phyloP scores from a whole-genome alignment of 2,797 vertebrate genomes.

The Chaetodon trifasciatus region DNA sequence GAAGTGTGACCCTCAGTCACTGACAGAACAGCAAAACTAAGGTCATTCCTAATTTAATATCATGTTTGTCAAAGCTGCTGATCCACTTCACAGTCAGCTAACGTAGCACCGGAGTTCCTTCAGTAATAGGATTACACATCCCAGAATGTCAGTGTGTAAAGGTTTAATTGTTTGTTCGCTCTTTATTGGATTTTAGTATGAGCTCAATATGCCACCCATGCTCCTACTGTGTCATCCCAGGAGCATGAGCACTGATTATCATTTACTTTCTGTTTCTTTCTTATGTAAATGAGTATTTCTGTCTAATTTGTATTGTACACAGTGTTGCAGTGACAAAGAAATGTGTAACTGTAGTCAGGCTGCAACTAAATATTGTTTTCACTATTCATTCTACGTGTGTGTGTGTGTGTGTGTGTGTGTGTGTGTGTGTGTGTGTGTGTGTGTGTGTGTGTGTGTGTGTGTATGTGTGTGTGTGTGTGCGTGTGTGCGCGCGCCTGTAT shows the following conservation, averaged over 20 bases:
- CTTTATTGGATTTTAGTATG: constrained; percentile 46
- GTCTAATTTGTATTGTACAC: not conserved
- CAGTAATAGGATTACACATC: constrained; percentile 65
- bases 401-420: not conserved
- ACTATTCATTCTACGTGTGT: too few relatives aligned
- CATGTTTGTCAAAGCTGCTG: constrained; percentile 25
- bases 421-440: too few relatives aligned
- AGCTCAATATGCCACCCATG: constrained; percentile 25
- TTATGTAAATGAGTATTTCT: constrained; percentile 5
- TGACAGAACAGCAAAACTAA: constrained; percentile 9
- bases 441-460: too few relatives aligned
- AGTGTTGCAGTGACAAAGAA: not conserved
- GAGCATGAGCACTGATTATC: constrained; percentile 15
- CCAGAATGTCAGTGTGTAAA: constrained; percentile 47
- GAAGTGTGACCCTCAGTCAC: constrained; percentile 14
- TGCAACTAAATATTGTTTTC: not conserved
- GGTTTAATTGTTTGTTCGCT: constrained; percentile 56
- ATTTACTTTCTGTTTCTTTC: constrained; percentile 3
- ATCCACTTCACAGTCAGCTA: constrained; percentile 31
- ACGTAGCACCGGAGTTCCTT: constrained; percentile 21
- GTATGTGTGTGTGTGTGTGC: not conserved
- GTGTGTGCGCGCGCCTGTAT: not conserved
- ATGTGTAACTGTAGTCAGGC: not conserved
- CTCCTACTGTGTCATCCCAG: constrained; percentile 20
- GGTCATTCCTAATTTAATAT: constrained; percentile 33